A percentile compares a stretch with the other conserved stretches of the same genome.
phyloP scores from a whole-genome alignment of 2,888 invertebrate species.

The Lottia scabra region DNA sequence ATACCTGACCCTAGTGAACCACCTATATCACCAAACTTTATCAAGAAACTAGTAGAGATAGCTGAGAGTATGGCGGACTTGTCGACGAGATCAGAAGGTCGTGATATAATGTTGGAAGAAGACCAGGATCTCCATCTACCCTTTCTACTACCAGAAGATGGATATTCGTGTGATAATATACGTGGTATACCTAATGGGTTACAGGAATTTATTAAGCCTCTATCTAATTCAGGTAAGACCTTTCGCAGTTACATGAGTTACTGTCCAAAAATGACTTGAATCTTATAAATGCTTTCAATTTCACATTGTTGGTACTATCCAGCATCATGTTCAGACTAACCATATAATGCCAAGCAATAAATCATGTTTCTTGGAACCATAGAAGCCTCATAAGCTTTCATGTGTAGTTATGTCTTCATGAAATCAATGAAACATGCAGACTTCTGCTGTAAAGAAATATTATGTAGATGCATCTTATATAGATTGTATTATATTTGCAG shows the following conservation, averaged over 20 bases:
- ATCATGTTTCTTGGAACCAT: no score
- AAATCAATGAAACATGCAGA: no score
- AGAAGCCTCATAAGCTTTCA: no score
- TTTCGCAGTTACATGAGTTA: no score
- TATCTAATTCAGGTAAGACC: slow-evolving; percentile 36
- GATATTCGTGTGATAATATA: slow-evolving; percentile 96
- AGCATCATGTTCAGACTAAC: no score
- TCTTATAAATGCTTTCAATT: no score
- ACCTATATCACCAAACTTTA: slow-evolving; percentile 75
- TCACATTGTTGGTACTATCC: no score
- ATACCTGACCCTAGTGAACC: slow-evolving; percentile 76
- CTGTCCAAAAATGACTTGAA: no score
- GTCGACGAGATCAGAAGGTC: slow-evolving; percentile 82
- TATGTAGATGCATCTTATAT: no score
- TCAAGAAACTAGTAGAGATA: slow-evolving; percentile 68
- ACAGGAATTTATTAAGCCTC: slow-evolving; percentile 64
- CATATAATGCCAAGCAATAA: no score
- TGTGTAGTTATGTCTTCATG: no score
- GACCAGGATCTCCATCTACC: slow-evolving; percentile 86
- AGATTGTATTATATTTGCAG: slow-evolving; percentile 65
- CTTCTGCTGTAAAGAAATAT: no score
- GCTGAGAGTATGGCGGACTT: slow-evolving; percentile 80
- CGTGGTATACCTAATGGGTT: slow-evolving; percentile 85
- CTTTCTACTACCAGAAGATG: slow-evolving; percentile 95
- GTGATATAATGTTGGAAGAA: slow-evolving; percentile 86